These are phyloP conservation scores for Andrena fulva DNA, from an alignment of 2,888 invertebrate species.

Conservation along the genomic window DNA sequence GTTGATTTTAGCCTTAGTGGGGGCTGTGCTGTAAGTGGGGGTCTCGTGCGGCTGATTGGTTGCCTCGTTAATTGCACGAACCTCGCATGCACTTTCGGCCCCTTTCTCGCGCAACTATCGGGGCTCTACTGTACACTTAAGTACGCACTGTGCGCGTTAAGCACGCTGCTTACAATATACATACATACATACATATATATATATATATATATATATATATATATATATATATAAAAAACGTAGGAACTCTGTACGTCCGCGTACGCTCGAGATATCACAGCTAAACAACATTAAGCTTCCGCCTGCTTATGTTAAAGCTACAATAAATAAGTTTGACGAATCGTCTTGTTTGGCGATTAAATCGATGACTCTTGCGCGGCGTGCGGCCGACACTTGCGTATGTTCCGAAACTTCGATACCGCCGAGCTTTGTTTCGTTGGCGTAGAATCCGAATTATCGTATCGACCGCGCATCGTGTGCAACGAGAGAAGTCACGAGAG, in stretches of 20 bases:
- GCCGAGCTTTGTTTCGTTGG: not conserved
- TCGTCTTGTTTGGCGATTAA: conserved; percentile 39
- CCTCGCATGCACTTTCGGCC: no score
- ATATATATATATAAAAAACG: conserved; percentile 71
- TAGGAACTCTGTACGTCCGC: conserved; percentile 82
- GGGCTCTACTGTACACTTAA: conserved; percentile 34
- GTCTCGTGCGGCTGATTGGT: no score
- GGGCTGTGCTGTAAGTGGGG: no score
- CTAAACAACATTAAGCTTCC: conserved; percentile 81
- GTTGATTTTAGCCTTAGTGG: no score
- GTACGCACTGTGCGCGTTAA: conserved; percentile 55
- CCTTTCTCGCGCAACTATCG: no score
- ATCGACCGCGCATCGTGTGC: not conserved
- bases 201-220: conserved; percentile 6
- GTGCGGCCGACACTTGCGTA: not conserved
- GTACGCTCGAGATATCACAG: conserved; percentile 83
- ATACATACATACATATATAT: conserved; percentile 39
- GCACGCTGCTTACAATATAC: conserved; percentile 56
- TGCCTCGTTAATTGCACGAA: no score
- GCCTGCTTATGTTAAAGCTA: conserved; percentile 78
- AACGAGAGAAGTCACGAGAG: not conserved
- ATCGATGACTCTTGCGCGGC: conserved; percentile 29
- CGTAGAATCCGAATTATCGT: not conserved
- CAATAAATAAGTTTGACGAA: conserved; percentile 76
- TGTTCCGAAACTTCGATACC: conserved; percentile 16